Conservation (phyloP, 2,888 invertebrate genomes). For the Agriopis leucophaearia region DNA sequence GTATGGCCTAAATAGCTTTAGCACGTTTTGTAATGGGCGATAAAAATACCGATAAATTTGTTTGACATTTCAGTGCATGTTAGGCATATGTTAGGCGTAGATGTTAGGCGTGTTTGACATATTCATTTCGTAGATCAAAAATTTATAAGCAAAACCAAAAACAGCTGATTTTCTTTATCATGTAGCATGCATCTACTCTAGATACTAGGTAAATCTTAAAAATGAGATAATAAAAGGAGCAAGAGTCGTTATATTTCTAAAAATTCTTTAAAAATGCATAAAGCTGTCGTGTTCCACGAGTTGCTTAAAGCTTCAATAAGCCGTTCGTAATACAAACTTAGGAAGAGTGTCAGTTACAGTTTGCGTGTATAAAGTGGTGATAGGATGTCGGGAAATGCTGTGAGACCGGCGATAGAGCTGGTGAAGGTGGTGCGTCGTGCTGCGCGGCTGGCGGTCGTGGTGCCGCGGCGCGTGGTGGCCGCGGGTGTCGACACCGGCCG, state of each 20-base stretch:
- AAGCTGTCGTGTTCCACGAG: conserved; percentile 39
- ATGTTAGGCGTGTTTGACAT: no score
- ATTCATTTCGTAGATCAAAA: no score
- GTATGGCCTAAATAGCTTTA: no score
- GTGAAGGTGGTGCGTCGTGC: conserved; percentile 50
- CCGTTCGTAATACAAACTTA: background rate
- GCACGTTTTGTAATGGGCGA: no score
- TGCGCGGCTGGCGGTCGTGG: conserved; percentile 51
- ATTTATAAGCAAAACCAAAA: no score
- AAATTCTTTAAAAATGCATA: conserved; percentile 33
- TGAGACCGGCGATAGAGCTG: conserved; percentile 23
- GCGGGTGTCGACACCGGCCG: conserved; percentile 36
- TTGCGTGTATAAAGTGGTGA: background rate
- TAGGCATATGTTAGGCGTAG: no score
- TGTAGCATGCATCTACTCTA: background rate
- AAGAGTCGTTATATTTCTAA: background rate
- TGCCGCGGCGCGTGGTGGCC: conserved; percentile 42
- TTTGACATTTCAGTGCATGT: no score
- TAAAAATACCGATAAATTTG: no score
- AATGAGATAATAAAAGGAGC: conserved; percentile 7
- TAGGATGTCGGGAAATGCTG: conserved; percentile 36
- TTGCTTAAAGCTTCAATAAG: conserved; percentile 11
- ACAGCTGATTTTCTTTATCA: no score
- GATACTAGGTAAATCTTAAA: background rate
- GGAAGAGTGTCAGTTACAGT: background rate